phyloP scores from a whole-genome alignment of 1,140 invertebrate species.

The Neodiprion fabricii region DNA sequence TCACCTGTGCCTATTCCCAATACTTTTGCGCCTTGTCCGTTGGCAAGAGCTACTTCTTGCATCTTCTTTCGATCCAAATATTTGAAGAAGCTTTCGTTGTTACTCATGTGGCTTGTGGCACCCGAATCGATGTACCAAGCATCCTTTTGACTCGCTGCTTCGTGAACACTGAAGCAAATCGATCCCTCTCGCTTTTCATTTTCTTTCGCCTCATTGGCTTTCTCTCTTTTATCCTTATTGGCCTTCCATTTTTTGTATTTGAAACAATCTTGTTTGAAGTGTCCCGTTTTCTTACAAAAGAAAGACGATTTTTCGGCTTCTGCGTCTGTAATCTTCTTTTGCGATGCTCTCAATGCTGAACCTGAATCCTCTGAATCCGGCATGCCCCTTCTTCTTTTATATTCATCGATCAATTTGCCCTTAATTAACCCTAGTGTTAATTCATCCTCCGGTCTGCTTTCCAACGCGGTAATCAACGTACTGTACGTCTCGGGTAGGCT shows the following conservation, averaged over 20 bases:
- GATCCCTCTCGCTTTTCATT: neutral
- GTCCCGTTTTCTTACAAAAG: too few relatives aligned
- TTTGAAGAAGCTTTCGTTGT: constrained; percentile 8
- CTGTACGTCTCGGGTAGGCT: constrained; percentile 29
- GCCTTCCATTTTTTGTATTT: constrained; percentile 26
- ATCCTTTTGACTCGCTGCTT: neutral
- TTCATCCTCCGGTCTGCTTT: constrained; percentile 26
- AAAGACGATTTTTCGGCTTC: neutral
- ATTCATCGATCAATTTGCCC: constrained; percentile 17
- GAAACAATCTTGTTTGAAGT: constrained; percentile 14
- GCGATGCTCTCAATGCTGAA: constrained; percentile 8
- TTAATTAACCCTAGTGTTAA: constrained; percentile 27
- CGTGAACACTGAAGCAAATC: constrained; percentile 7
- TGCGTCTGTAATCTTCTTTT: constrained; percentile 3
- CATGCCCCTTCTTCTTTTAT: constrained; percentile 15
- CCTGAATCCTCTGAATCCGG: neutral
- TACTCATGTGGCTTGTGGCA: constrained; percentile 23
- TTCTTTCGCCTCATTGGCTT: neutral
- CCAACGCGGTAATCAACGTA: constrained; percentile 26
- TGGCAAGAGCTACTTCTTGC: neutral
- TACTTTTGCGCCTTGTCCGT: neutral
- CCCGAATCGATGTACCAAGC: constrained; percentile 24
- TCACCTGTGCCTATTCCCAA: neutral
- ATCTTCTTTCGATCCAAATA: neutral
- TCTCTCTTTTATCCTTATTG: constrained; percentile 18